Percentiles rank a stretch among this genome's conserved stretches.
Conservation (phyloP, 1,140 invertebrate species). For the Hydropsyche tenuis region DNA sequence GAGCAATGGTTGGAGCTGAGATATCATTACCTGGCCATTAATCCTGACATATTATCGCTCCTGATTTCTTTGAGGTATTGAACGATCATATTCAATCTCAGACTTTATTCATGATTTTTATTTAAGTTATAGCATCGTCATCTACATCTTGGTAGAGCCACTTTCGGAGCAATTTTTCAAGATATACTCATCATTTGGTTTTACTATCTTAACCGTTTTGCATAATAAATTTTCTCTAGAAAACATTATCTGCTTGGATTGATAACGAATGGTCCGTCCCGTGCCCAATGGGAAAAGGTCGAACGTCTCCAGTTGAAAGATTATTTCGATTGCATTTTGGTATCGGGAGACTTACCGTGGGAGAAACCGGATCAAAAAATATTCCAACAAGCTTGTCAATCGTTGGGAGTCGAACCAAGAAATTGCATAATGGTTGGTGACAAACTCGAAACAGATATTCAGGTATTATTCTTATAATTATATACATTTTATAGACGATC, state of each 20-base stretch:
- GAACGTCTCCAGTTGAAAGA: slow-evolving; percentile 68
- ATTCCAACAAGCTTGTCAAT: slow-evolving; percentile 77
- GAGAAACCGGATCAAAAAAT: slow-evolving; percentile 83
- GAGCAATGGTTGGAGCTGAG: slow-evolving; percentile 77
- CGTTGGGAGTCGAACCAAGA: slow-evolving; percentile 71
- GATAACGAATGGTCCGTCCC: slow-evolving; percentile 84
- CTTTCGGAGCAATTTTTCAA: too few species aligned
- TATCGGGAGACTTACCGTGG: slow-evolving; percentile 82
- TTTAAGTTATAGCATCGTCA: too few species aligned
- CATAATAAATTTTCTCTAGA: slow-evolving; percentile 50
- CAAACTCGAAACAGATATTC: slow-evolving; percentile 84
- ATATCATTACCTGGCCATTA: slow-evolving; percentile 73
- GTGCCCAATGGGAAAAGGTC: slow-evolving; percentile 87
- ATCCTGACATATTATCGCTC: slow-evolving; percentile 69
- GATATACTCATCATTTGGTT: background rate
- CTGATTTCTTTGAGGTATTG: slow-evolving; percentile 67
- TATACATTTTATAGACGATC: too few species aligned
- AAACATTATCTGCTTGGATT: slow-evolving; percentile 76
- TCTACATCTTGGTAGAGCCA: too few species aligned
- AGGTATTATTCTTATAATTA: slow-evolving; percentile 54
- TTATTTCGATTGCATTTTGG: slow-evolving; percentile 80
- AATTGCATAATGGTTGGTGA: slow-evolving; percentile 87
- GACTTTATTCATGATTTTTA: slow-evolving; percentile 22
- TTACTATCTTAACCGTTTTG: background rate
- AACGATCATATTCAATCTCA: slow-evolving; percentile 51